A percentile compares a stretch with the other conserved stretches of the same genome.
Conservation (phyloP, 1,140 invertebrate genomes). For the Hestina assimilis region DNA sequence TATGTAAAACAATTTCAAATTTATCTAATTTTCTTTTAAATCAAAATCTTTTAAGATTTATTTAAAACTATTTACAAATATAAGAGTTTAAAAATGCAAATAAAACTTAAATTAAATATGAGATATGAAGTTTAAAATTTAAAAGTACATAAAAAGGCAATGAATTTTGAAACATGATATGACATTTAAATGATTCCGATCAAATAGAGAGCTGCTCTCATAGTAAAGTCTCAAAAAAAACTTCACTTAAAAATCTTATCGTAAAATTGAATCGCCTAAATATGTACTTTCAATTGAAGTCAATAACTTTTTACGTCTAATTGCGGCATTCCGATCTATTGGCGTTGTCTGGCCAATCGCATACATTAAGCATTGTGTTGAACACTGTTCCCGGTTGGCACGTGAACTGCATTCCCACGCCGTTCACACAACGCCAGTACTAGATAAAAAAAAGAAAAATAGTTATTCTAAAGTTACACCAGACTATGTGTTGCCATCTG, state of each 20-base stretch:
- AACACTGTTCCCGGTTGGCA: conserved; percentile 87
- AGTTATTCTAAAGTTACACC: no score
- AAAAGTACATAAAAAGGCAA: conserved; percentile 3
- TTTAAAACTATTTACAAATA: conserved; percentile 5
- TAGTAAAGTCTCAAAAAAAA: no score
- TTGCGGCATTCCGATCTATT: conserved; percentile 80
- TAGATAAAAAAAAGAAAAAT: conserved; percentile 63
- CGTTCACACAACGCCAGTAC: conserved; percentile 90
- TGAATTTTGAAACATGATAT: background rate
- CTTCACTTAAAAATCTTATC: no score
- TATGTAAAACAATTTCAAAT: conserved; percentile 27
- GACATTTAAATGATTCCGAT: no score
- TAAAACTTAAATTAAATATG: conserved; percentile 3
- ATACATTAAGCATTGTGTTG: conserved; percentile 83
- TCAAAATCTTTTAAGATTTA: conserved; percentile 26
- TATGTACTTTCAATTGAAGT: background rate
- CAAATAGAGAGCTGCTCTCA: no score
- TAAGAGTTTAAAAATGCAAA: conserved; percentile 19
- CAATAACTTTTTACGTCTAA: background rate
- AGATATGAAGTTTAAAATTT: background rate
- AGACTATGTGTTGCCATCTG: no score
- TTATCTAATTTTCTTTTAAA: background rate
- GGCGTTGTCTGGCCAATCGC: conserved; percentile 88
- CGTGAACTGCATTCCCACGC: conserved; percentile 83
- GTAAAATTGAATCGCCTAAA: background rate